Conservation (phyloP, 2,888 invertebrate species). For the Adelognathus sp. region DNA sequence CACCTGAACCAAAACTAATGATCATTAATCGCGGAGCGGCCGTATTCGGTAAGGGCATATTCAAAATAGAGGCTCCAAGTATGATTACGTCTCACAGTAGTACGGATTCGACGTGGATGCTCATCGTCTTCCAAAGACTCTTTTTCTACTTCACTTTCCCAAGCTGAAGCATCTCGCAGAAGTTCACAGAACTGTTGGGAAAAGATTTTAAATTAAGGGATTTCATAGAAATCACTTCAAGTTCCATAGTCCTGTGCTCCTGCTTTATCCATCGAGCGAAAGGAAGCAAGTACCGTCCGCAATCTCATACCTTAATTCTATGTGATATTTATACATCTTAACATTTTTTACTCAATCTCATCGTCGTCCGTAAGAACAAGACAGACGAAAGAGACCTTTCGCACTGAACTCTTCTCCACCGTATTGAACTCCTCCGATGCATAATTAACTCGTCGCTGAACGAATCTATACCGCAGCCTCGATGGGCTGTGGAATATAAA, state of each 20-base stretch:
- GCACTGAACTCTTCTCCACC: not conserved
- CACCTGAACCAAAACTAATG: no score
- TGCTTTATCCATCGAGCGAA: not conserved
- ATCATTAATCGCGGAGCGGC: no score
- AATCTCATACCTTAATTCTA: not conserved
- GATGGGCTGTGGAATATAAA: not conserved
- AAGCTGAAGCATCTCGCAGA: no score
- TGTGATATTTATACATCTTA: not conserved
- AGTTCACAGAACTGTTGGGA: no score
- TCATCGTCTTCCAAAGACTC: no score
- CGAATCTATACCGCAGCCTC: not conserved
- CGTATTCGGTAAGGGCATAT: no score
- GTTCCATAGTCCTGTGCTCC: not conserved
- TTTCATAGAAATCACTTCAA: not conserved
- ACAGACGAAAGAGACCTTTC: not conserved
- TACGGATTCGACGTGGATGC: no score
- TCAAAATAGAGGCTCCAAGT: no score
- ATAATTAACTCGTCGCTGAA: slow-evolving; percentile 10
- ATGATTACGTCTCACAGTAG: no score
- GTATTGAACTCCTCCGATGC: not conserved
- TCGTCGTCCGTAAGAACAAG: not conserved
- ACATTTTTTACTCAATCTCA: not conserved
- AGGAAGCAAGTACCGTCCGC: not conserved
- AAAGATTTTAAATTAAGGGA: no score
- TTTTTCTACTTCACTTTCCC: no score